A percentile compares a stretch with the other conserved stretches of the same genome.
Evolutionary conservation across 1,140 invertebrate species (phyloP).

Genomic region (Dufourea novaeangliae): DNA sequence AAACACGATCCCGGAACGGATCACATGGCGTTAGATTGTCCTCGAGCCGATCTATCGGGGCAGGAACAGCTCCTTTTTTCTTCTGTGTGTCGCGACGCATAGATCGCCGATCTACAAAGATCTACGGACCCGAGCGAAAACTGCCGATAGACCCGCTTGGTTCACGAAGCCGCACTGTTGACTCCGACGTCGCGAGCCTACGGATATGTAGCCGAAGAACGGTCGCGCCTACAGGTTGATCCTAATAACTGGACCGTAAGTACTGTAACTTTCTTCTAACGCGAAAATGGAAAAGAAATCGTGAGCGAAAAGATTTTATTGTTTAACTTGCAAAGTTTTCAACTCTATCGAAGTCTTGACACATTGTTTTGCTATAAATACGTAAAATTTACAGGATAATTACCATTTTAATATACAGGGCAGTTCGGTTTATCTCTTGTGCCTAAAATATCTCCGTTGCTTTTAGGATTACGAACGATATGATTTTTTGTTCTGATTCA

Average conservation of each 20-base stretch:
- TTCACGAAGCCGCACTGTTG: constrained; percentile 15
- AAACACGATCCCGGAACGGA: background rate
- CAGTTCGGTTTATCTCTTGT: too few species aligned
- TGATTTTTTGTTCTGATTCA: too few species aligned
- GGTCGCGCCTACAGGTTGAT: background rate
- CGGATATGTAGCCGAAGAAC: constrained; percentile 4
- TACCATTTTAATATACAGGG: too few species aligned
- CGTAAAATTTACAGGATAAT: too few species aligned
- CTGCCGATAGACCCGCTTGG: background rate
- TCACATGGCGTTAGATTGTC: background rate
- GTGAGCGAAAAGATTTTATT: too few species aligned
- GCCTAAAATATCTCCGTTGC: too few species aligned
- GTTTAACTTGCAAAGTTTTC: too few species aligned
- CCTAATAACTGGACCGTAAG: background rate
- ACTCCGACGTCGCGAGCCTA: background rate
- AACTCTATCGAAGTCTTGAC: too few species aligned
- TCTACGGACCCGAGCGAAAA: background rate
- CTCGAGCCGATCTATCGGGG: background rate
- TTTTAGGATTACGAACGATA: too few species aligned
- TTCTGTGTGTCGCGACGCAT: too few species aligned
- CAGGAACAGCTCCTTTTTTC: background rate
- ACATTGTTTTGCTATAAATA: too few species aligned
- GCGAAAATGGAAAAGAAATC: too few species aligned
- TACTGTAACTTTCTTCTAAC: background rate
- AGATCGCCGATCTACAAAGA: background rate